Conservation (phyloP, 2,797 vertebrate species). For the Gastrophryne carolinensis region DNA sequence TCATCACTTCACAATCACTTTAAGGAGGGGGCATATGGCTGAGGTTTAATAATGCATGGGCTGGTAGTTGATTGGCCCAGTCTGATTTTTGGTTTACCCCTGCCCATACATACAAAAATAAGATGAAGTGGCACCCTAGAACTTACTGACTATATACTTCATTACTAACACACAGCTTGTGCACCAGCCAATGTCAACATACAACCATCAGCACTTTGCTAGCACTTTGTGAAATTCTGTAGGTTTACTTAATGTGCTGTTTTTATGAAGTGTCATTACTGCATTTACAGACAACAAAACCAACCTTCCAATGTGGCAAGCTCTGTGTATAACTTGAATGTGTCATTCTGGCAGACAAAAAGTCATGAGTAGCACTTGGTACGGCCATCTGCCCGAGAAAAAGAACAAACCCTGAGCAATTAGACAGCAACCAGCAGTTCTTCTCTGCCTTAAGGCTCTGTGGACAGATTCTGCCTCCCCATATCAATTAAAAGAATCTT, state of each 20-base stretch:
- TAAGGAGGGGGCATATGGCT: too few relatives aligned
- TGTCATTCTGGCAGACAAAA: conserved; percentile 37
- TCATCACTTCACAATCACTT: too few relatives aligned
- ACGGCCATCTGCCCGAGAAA: conserved; percentile 46
- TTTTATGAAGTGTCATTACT: not conserved
- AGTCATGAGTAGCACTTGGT: conserved; percentile 32
- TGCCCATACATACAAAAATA: too few relatives aligned
- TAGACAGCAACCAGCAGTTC: conserved; percentile 46
- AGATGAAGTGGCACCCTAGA: too few relatives aligned
- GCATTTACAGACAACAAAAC: not conserved
- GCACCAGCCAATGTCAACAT: too few relatives aligned
- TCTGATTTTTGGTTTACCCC: too few relatives aligned
- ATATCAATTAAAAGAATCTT: conserved; percentile 40
- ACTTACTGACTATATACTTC: too few relatives aligned
- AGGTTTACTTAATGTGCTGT: not conserved
- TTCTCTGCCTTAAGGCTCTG: conserved; percentile 22
- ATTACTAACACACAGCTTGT: not conserved
- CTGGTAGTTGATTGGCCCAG: too few relatives aligned
- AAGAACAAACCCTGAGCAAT: conserved; percentile 39
- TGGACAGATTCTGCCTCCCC: conserved; percentile 39
- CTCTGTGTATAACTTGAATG: conserved; percentile 9
- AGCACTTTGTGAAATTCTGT: not conserved
- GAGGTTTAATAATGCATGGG: too few relatives aligned
- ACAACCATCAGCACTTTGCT: too few relatives aligned
- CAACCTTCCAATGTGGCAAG: not conserved